Evolutionary conservation across 2,113 vertebrate genomes (phyloP).

Genomic region (Brienomyrus brachyistius): DNA sequence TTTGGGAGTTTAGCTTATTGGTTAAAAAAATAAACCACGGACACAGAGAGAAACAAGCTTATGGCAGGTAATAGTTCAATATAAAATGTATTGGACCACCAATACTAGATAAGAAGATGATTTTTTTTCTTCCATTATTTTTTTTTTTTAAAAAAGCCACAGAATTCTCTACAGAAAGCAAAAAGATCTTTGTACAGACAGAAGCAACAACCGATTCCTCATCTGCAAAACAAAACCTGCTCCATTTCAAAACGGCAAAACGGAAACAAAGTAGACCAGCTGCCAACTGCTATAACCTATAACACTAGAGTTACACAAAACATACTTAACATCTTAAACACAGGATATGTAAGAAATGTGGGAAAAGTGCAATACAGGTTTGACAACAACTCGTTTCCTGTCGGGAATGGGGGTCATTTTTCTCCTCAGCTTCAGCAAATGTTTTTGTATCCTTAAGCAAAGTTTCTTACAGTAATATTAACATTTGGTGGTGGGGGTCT

Average conservation of each 20-base stretch:
- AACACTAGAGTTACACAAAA: slow-evolving; percentile 81
- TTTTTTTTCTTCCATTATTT: slow-evolving; percentile 53
- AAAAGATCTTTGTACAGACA: slow-evolving; percentile 83
- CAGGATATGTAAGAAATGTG: slow-evolving; percentile 85
- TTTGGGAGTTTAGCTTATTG: background rate
- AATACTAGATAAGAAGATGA: slow-evolving; percentile 76
- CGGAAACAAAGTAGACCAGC: slow-evolving; percentile 64
- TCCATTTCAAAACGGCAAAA: slow-evolving; percentile 56
- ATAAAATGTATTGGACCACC: slow-evolving; percentile 73
- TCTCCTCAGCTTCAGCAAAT: slow-evolving; percentile 55
- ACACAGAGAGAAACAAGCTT: background rate
- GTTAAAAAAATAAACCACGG: background rate
- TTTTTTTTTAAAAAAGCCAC: slow-evolving; percentile 76
- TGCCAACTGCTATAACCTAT: slow-evolving; percentile 67
- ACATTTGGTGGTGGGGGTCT: slow-evolving; percentile 59
- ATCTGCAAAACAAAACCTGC: slow-evolving; percentile 54
- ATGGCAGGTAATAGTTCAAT: slow-evolving; percentile 49
- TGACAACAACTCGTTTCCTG: slow-evolving; percentile 57
- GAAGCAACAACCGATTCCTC: slow-evolving; percentile 76
- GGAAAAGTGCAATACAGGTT: slow-evolving; percentile 93
- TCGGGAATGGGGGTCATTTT: slow-evolving; percentile 37
- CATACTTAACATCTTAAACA: slow-evolving; percentile 74
- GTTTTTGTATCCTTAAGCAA: slow-evolving; percentile 65
- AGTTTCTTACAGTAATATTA: slow-evolving; percentile 75
- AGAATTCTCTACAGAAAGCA: slow-evolving; percentile 89